Conservation (phyloP, 1,140 invertebrate genomes). For the Zaprionus camerounensis region DNA sequence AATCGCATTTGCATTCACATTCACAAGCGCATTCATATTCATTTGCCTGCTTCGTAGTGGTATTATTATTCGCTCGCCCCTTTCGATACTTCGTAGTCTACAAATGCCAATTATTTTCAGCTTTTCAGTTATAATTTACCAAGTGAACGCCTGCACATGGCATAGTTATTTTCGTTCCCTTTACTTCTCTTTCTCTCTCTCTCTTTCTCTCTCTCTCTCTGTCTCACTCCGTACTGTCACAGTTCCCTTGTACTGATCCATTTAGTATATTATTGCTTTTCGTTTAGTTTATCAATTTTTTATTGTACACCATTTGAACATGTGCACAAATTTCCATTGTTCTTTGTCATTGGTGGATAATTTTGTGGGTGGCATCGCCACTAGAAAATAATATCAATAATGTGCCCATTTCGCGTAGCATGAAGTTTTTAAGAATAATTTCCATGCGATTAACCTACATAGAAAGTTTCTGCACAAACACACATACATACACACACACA, state of each 20-base stretch:
- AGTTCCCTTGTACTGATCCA: neutral
- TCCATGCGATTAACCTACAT: conserved; percentile 12
- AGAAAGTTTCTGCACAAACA: neutral
- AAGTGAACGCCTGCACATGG: conserved; percentile 68
- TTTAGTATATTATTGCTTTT: neutral
- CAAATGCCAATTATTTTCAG: conserved; percentile 71
- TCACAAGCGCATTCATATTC: neutral
- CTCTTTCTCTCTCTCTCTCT: neutral
- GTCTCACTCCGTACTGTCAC: neutral
- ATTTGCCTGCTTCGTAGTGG: neutral
- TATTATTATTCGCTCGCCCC: neutral
- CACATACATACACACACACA: neutral
- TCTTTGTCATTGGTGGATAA: conserved; percentile 26
- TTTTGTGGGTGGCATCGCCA: conserved; percentile 7
- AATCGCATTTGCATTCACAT: neutral
- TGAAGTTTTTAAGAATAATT: conserved; percentile 5
- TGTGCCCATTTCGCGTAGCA: neutral
- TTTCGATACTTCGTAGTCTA: neutral
- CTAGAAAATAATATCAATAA: conserved; percentile 1
- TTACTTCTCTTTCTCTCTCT: neutral
- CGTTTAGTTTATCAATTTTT: conserved; percentile 38
- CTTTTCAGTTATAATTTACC: conserved; percentile 61
- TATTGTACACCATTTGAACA: conserved; percentile 43
- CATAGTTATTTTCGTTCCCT: conserved; percentile 23
- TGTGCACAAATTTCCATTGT: conserved; percentile 63